Base-by-base conservation (phyloP, 2,797 vertebrate genomes). In the Lutjanus argentimaculatus region DNA sequence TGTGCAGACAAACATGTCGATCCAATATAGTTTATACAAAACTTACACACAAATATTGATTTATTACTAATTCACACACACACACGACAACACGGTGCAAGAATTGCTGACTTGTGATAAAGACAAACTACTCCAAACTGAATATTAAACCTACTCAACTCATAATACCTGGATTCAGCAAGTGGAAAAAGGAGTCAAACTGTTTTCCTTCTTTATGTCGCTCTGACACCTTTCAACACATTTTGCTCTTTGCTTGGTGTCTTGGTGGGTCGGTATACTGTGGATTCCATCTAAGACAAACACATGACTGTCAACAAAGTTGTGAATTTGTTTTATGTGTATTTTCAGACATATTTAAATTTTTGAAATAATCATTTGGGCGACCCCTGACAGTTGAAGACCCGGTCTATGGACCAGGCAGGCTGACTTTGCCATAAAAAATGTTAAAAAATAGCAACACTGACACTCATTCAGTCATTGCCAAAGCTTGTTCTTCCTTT, bases 91-190 rank as follows among this genome's bases (percentile, higher is more conserved):
- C 70, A 72, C 25, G 45, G 2, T 25, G 12, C 14, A 15, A 46
- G 14, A 71, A 17, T 8, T 77, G 62, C 73, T 83, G 73, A 83
- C 30, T 78, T 75, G 14, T 49, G 1, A 68, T 72, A 36, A 70
- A 65, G 17, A 10, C 40, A 69, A 65, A 76, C 55, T 42, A 15
- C 58, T 52, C 42, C 19, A 67, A 71, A 62, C 42, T 46, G 17
- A 63, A 67, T 71, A 52, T 43, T 57, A 52, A 43, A 72, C 9
- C 30, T 8, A 48, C 4, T 71, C 40, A 53, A 14, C 1, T 49
- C 3, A 49, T 13, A 56, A 22, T 30, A 74, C 40, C 13, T 36
- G 4, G 48, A 55, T 48, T 42, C 11, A 71, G 16, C 55, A 13
- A 25, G 49, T 15, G 58, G 52, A 22, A 42, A n/a, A 25, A 1